A percentile compares a stretch with the other conserved stretches of the same genome.
phyloP scores from a whole-genome alignment of 1,140 invertebrate genomes.

The Conus ventricosus region DNA sequence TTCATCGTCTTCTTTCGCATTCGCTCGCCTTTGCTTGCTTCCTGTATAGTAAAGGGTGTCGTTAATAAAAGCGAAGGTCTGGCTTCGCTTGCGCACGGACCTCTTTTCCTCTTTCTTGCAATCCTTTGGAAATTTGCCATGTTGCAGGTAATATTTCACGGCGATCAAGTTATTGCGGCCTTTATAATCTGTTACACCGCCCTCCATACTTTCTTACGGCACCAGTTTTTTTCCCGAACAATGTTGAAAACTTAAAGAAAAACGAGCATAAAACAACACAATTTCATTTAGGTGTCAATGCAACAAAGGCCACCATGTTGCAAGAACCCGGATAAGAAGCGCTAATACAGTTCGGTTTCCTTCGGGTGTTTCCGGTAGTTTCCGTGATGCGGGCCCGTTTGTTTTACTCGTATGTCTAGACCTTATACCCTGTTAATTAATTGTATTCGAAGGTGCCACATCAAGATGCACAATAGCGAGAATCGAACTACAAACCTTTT shows the following conservation, averaged over 20 bases:
- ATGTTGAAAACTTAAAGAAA: not conserved
- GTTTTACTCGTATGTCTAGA: no score
- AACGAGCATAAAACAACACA: not conserved
- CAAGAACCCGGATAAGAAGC: constrained; percentile 39
- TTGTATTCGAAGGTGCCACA: no score
- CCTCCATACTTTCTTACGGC: not conserved
- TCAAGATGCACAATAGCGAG: no score
- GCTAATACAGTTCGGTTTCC: not conserved
- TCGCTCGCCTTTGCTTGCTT: constrained; percentile 17
- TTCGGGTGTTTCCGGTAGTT: not conserved
- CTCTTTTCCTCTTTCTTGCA: constrained; percentile 31
- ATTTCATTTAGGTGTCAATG: constrained; percentile 28
- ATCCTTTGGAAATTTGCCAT: constrained; percentile 33
- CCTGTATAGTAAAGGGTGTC: constrained; percentile 33
- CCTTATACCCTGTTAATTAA: no score
- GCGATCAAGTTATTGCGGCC: constrained; percentile 22
- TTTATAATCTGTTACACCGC: constrained; percentile 13
- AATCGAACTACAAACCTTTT: no score
- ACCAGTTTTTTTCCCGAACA: not conserved
- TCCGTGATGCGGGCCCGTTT: not conserved
- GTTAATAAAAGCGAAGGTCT: constrained; percentile 37
- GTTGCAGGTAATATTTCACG: constrained; percentile 34
- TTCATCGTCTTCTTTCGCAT: not conserved
- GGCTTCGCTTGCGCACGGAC: constrained; percentile 36
- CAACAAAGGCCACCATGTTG: constrained; percentile 38